phyloP scores from a whole-genome alignment of 2,113 vertebrate species.

The Myocastor coypus region DNA sequence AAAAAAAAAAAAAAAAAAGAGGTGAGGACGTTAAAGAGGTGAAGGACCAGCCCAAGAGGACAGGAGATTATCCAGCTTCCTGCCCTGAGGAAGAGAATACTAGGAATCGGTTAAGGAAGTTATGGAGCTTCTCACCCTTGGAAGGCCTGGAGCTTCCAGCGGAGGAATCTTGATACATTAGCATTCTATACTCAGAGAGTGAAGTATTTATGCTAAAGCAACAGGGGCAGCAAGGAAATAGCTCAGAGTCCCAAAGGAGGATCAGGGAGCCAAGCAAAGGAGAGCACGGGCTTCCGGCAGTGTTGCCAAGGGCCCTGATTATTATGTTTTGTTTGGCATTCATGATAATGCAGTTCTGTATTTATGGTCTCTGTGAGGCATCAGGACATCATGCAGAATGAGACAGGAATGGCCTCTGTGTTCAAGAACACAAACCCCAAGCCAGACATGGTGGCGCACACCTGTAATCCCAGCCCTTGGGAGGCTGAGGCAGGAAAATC shows the following conservation, averaged over 20 bases:
- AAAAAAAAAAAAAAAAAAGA: too few relatives aligned
- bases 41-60: neutral
- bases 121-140: neutral
- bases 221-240: neutral
- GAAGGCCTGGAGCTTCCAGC: neutral
- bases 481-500: too few relatives aligned
- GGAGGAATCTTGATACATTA: neutral
- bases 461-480: too few relatives aligned
- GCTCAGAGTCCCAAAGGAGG: neutral
- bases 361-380: neutral
- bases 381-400: neutral
- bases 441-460: neutral
- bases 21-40: too few relatives aligned
- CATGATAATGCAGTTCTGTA: neutral
- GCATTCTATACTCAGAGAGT: neutral
- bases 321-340: neutral
- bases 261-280: neutral
- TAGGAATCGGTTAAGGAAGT: neutral
- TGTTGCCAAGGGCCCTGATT: neutral
- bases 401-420: neutral
- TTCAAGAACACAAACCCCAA: neutral
- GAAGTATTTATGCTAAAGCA: neutral
- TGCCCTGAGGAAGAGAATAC: neutral
- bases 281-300: neutral
- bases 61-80: neutral